phyloP scores from a whole-genome alignment of 2,797 vertebrate species.

The Varecia variegata region DNA sequence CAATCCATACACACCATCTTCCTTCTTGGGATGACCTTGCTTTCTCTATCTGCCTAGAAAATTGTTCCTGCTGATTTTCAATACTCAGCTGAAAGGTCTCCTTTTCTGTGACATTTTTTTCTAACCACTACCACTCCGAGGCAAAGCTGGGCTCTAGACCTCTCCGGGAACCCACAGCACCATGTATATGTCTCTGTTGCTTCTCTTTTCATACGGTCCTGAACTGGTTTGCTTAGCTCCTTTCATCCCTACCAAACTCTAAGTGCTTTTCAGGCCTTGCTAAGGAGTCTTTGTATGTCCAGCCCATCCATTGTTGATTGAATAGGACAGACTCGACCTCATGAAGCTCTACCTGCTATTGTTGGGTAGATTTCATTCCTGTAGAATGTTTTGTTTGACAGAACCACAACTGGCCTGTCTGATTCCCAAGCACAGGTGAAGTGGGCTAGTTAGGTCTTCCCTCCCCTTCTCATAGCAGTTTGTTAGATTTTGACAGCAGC shows the following conservation, averaged over 20 bases:
- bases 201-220: not conserved
- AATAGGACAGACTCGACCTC: not conserved
- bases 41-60: not conserved
- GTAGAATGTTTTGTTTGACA: not conserved
- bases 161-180: not conserved
- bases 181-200: not conserved
- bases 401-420: not conserved
- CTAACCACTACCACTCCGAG: not conserved
- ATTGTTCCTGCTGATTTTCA: not conserved
- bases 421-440: not conserved
- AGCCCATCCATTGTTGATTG: not conserved
- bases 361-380: not conserved
- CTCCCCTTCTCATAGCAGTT: not conserved
- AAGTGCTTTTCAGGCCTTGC: not conserved
- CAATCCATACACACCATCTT: not conserved
- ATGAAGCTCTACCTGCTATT: not conserved
- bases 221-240: not conserved
- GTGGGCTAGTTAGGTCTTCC: not conserved
- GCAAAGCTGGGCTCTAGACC: not conserved
- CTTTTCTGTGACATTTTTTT: not conserved
- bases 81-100: not conserved
- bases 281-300: not conserved
- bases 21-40: not conserved
- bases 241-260: not conserved
- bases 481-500: not conserved